Evolutionary conservation across 2,113 vertebrate species (phyloP).

Genomic region (Leptodactylus fuscus): DNA sequence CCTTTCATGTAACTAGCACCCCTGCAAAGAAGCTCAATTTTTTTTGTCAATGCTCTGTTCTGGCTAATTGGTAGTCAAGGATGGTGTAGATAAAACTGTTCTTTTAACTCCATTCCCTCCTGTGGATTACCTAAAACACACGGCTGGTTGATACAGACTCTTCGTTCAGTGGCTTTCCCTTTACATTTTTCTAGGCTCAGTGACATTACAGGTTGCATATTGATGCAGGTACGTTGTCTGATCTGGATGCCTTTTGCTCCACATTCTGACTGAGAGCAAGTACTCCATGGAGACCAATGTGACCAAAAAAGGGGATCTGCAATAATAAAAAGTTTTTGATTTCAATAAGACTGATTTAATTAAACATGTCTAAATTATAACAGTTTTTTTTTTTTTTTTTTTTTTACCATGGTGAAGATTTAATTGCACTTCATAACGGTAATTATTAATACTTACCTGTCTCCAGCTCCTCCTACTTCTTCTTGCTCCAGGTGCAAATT

Average conservation of each 20-base stretch:
- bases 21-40: too few species aligned
- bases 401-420: too few species aligned
- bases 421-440: too few species aligned
- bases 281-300: slow-evolving; percentile 81
- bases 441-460: too few species aligned
- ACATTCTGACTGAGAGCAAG: slow-evolving; percentile 79
- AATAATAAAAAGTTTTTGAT: background rate
- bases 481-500: too few species aligned
- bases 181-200: slow-evolving; percentile 75
- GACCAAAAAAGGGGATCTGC: slow-evolving; percentile 84
- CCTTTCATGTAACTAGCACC: too few species aligned
- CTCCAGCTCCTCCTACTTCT: too few species aligned
- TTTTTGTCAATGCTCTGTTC: too few species aligned
- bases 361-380: background rate
- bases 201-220: slow-evolving; percentile 62
- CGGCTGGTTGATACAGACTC: slow-evolving; percentile 72
- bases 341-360: background rate
- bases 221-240: slow-evolving; percentile 78
- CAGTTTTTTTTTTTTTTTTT: too few species aligned
- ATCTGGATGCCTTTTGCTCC: slow-evolving; percentile 77
- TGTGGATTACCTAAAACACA: slow-evolving; percentile 66
- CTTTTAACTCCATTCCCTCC: too few species aligned
- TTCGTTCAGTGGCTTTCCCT: slow-evolving; percentile 79
- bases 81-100: too few species aligned
- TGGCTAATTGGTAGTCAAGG: too few species aligned